Base-by-base conservation (phyloP, 2,113 vertebrate genomes). In the Regulus satrapa region DNA sequence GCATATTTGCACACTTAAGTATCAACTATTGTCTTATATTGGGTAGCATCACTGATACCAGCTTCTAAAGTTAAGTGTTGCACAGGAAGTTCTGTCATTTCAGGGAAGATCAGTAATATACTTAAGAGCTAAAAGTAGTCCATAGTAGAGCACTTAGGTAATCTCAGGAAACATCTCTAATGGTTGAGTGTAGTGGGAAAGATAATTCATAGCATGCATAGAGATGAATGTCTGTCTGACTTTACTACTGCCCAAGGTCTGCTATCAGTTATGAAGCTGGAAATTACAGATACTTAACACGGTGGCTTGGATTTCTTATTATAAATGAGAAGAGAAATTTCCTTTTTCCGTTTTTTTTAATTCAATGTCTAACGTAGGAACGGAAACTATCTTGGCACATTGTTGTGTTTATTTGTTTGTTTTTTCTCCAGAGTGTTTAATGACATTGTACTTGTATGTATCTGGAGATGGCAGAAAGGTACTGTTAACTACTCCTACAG, bases 381-480 rank as follows among this genome's bases (percentile, higher is more conserved):
- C 49, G 38, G 62, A 74, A 87, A 18, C 23, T 92, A 3, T 89
- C n/a, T 38, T 84, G 12, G 28, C 46, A 85, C 5, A 16, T 88
- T 63, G 14, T 81, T 66, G 51, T 80, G 7, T 62, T 36, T 52
- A 5, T 82, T 78, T 23, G 21, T 41, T 61, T 32, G 40, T 19
- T 48, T n/a, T 24, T 31, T 46, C 46, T 36, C 41, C 43, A 99
- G 99, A 97, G 58, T 96, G 75, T 86, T 94, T 94, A 31, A 92
- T 84, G 68, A 97, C 76, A 51, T 89, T 99, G 18, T 97, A 97
- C 63, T 91, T 99, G n/a, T 98, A 98, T 88, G 97, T 99, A 32
- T 99, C 99, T 41, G 99, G 95, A 83, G 97, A 99, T 94, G 99
- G 98, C 31, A 97, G 95, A 94, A 98, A 97, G 79, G 96, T 98